phyloP scores from a whole-genome alignment of 1,140 invertebrate species.

The Trichomalopsis sarcophagae region DNA sequence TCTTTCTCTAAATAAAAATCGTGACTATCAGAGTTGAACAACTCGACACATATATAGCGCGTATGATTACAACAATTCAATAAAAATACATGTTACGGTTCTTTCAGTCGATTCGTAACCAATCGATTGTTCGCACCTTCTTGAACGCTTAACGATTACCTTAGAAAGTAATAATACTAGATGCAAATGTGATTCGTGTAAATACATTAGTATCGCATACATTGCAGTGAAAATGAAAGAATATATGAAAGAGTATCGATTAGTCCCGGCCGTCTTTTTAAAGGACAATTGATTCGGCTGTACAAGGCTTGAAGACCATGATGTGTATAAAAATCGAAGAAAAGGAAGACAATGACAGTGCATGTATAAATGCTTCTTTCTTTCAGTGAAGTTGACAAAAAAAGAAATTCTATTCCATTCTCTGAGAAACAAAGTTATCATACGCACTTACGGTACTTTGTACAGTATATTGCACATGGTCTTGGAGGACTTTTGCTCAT shows the following conservation, averaged over 20 bases:
- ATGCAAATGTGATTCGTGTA: constrained; percentile 37
- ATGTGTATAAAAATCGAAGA: constrained; percentile 50
- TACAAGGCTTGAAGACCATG: constrained; percentile 9
- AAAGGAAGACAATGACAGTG: constrained; percentile 48
- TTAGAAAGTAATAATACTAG: constrained; percentile 53
- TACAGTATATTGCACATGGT: constrained; percentile 74
- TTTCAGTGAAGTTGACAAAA: neutral
- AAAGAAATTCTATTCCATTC: constrained; percentile 50
- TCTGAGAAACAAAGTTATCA: constrained; percentile 50
- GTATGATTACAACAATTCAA: neutral
- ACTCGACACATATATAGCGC: neutral
- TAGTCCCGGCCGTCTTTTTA: neutral
- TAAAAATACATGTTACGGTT: neutral
- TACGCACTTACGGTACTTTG: constrained; percentile 72
- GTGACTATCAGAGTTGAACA: neutral
- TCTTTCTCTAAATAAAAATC: neutral
- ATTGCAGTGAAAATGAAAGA: constrained; percentile 5
- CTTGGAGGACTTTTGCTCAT: constrained; percentile 56
- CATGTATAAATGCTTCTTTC: neutral
- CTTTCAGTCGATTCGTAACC: constrained; percentile 3
- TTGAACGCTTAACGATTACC: constrained; percentile 21
- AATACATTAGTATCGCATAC: constrained; percentile 4
- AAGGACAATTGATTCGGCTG: constrained; percentile 9
- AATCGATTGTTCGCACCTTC: neutral
- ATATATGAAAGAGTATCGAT: neutral